A percentile compares a stretch with the other conserved stretches of the same genome.
These are phyloP conservation scores for Sus scrofa DNA, from an alignment of 2,113 vertebrate genomes.

Conservation along the genomic window T2T-Sscrofa CM000818.6:42254001-42254500, in stretches of 20 bases:
- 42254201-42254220: not conserved
- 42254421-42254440: not conserved
- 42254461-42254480: accelerated
- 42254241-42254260: not conserved
- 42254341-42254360: not conserved
- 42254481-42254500: not conserved
- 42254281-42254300: no score
- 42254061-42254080: not conserved
- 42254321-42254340: not conserved
- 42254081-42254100: not conserved
- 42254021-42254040: not conserved
- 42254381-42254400: not conserved
- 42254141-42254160: not conserved
- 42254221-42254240: not conserved
- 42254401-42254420: not conserved
- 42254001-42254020: not conserved
- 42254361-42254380: not conserved
- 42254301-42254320: not conserved
- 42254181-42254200: not conserved
- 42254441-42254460: not conserved
- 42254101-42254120: accelerated
- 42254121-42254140: not conserved
- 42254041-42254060: accelerated
- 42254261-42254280: not conserved
- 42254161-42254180: not conserved